Conservation (phyloP, 2,888 invertebrate genomes). For the Microplitis deprimator region DNA sequence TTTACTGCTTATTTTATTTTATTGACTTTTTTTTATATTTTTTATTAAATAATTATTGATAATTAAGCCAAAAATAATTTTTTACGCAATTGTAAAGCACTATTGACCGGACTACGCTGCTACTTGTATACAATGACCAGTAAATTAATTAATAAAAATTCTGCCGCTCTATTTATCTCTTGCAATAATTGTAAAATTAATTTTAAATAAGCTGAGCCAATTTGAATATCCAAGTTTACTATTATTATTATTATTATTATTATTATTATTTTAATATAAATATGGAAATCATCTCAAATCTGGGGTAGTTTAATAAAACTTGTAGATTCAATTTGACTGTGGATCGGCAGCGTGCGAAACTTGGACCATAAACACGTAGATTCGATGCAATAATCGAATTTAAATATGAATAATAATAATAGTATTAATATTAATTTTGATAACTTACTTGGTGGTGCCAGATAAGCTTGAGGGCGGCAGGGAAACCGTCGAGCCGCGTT, state of each 20-base stretch:
- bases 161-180: conserved; percentile 55
- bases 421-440: conserved; percentile 43
- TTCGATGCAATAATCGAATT: conserved; percentile 58
- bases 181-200: conserved; percentile 60
- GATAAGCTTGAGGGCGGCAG: conserved; percentile 63
- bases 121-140: conserved; percentile 30
- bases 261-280: conserved; percentile 28
- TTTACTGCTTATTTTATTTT: conserved; percentile 7
- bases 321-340: conserved; percentile 61
- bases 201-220: conserved; percentile 59
- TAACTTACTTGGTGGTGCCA: conserved; percentile 66
- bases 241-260: conserved; percentile 16
- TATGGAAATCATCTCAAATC: not conserved
- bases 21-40: not conserved
- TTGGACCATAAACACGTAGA: conserved; percentile 63
- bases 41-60: not conserved
- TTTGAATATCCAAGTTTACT: conserved; percentile 54
- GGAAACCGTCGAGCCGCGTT: conserved; percentile 66
- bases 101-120: conserved; percentile 36
- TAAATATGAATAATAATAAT: conserved; percentile 45
- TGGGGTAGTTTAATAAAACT: conserved; percentile 48
- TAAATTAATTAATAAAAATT: conserved; percentile 29
- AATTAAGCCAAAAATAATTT: conserved; percentile 26
- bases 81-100: conserved; percentile 35
- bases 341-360: conserved; percentile 65